These are phyloP conservation scores for Pinna nobilis DNA, from an alignment of 1,140 invertebrate genomes.

Conservation along the genomic window DNA sequence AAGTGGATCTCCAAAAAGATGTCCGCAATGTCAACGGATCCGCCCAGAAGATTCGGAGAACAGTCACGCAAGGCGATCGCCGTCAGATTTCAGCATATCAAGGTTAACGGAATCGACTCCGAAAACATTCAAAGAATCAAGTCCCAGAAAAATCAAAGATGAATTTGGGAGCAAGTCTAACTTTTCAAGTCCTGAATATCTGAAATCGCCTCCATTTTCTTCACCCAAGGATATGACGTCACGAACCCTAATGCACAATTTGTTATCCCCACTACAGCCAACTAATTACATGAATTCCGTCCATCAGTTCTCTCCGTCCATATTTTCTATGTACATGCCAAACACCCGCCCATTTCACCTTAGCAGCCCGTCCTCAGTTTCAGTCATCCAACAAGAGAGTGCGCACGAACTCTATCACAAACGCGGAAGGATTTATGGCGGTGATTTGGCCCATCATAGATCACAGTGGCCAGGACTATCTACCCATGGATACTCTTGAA, in stretches of 20 bases:
- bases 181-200: conserved; percentile 1
- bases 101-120: conserved; percentile 20
- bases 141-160: not conserved
- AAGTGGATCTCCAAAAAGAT: conserved; percentile 11
- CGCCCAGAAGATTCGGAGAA: conserved; percentile 6
- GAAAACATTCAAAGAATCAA: not conserved
- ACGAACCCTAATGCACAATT: not conserved
- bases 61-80: not conserved
- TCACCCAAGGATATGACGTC: not conserved
- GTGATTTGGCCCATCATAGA: no score
- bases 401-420: no score
- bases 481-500: no score
- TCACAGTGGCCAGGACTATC: no score
- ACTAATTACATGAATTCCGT: no score
- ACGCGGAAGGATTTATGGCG: no score
- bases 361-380: no score
- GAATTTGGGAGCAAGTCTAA: not conserved
- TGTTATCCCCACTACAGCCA: conserved; percentile 13
- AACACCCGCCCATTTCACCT: no score
- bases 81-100: conserved; percentile 35
- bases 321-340: no score
- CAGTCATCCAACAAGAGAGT: no score
- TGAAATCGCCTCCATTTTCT: conserved; percentile 9
- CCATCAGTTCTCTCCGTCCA: no score
- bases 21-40: conserved; percentile 6